Evolutionary conservation across 2,888 invertebrate genomes (phyloP), one percentile per base, ranked within the genome.

Genomic region (Oxyscelio sp.): DNA sequence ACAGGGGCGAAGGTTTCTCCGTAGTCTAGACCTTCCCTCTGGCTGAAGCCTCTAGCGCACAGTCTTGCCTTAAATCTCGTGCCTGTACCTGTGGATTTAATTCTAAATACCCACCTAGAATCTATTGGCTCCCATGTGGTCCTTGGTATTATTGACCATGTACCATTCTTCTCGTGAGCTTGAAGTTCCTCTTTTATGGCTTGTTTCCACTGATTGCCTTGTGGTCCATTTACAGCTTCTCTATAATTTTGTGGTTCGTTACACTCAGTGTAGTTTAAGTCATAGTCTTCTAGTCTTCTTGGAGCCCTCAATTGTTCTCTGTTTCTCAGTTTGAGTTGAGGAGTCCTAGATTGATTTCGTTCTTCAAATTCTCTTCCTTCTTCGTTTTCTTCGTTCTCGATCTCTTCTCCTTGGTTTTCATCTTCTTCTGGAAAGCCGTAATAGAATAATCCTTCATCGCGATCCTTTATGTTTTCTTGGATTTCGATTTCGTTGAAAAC

Each of bases 51-150:
- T 61, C 48, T 77, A 0, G 86, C 86, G 63, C 87, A 87, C 4
- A 87, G 31, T 31, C 88, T 70, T 4, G 88, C 85, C 27, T 86
- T 88, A 56, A 48, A 81, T 9, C 75, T 15, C 2, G 15, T 75
- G 6, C 63, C 31, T 19, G 34, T 50, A 2, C 85, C 86, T 24
- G 48, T 27, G 17, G 70, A 15, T 31, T 74, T 27, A 0, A 70
- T 15, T n/a, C 73, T 73, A 15, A 88, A 89, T 1, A 88, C 83
- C 88, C 89, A 87, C 21, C 73, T 85, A 0, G 78, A 87, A n/a
- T 84, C 86, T 4, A 88, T 84, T 1, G 66, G 19, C 11, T 50
- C 34, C 52, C 63, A 52, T 0, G 48, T 45, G 9, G 40, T 11
- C 2, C 31, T 61, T 2, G 50, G 19, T 4, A 87, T 82, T 2